Conservation (phyloP, 2,113 vertebrate genomes). For the Ciconia maguari region DNA sequence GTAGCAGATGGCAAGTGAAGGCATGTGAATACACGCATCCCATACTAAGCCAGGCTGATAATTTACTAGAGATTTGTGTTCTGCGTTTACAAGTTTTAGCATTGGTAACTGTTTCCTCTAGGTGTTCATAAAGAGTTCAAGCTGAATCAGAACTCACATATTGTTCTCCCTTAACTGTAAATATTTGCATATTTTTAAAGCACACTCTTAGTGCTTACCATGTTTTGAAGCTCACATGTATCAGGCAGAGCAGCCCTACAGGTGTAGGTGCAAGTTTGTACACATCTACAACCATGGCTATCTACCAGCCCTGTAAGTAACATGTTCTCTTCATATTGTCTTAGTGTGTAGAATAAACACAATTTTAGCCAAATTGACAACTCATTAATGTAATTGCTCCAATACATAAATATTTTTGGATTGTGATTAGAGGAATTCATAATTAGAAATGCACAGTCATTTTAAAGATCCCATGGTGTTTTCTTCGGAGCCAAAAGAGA, state of each 20-base stretch:
- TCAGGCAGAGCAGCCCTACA: neutral
- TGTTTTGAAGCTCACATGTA: neutral
- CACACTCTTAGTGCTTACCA: neutral
- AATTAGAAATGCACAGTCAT: neutral
- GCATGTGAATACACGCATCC: conserved; percentile 20
- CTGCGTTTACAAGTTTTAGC: neutral
- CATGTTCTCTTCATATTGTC: neutral
- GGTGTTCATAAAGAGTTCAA: conserved; percentile 5
- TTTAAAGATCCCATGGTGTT: neutral
- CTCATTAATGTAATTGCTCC: neutral
- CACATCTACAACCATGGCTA: neutral
- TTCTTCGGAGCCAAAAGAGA: neutral
- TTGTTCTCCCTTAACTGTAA: neutral
- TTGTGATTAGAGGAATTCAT: neutral
- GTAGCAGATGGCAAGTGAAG: conserved; percentile 62
- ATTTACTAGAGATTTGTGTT: neutral
- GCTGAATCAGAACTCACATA: neutral
- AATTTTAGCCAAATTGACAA: neutral
- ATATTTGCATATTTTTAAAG: neutral
- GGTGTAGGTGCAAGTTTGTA: neutral
- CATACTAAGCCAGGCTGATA: neutral
- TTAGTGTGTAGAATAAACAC: neutral
- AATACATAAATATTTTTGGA: neutral
- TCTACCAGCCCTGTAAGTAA: neutral
- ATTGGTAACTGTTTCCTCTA: neutral